These are phyloP conservation scores for Nicator chloris DNA, from an alignment of 2,113 vertebrate genomes.

Conservation along the genomic window DNA sequence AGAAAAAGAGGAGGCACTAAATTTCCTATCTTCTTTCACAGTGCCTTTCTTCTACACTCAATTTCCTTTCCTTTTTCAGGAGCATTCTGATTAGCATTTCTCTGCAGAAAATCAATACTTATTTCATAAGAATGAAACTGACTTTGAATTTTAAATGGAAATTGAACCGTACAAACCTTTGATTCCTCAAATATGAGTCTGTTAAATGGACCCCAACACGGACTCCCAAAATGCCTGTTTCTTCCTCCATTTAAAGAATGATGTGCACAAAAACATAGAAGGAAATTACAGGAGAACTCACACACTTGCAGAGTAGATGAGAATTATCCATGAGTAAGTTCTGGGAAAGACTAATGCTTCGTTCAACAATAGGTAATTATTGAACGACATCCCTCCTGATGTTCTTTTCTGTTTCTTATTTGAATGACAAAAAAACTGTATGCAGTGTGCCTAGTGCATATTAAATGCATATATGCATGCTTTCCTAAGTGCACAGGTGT, in stretches of 20 bases:
- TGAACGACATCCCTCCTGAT: not conserved
- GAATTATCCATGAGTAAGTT: not conserved
- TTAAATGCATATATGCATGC: not conserved
- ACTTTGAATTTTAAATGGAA: conserved; percentile 40
- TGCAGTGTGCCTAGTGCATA: accelerated
- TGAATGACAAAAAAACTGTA: not conserved
- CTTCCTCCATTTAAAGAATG: not conserved
- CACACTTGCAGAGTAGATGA: not conserved
- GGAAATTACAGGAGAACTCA: not conserved
- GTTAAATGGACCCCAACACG: not conserved
- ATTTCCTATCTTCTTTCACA: not conserved
- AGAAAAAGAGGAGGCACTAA: not conserved
- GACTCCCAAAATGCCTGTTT: not conserved
- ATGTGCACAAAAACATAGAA: not conserved
- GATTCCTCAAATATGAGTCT: conserved; percentile 4
- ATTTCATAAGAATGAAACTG: conserved; percentile 18
- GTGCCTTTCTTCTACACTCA: not conserved
- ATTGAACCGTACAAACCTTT: conserved; percentile 1
- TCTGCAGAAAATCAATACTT: conserved; percentile 40
- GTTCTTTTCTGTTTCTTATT: not conserved
- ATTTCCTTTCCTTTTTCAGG: conserved; percentile 7
- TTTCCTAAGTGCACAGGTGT: not conserved
- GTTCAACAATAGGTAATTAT: not conserved
- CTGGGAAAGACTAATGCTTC: not conserved
- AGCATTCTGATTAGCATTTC: conserved; percentile 33